Conservation (phyloP, 2,888 invertebrate species). For the Coenonympha glycerion region DNA sequence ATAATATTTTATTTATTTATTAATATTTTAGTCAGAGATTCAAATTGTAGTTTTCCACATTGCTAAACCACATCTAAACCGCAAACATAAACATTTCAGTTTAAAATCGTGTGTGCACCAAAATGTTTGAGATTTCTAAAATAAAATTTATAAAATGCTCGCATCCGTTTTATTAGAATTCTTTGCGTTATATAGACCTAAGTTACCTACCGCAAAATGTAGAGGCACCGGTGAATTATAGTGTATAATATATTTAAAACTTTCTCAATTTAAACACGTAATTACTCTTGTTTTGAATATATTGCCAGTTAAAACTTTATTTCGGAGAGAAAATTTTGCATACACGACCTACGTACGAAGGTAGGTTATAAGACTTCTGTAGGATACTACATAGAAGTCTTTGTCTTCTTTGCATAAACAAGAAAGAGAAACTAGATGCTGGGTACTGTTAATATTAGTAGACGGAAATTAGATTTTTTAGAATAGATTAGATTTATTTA, state of each 20-base stretch:
- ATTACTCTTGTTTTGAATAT: constrained; percentile 28
- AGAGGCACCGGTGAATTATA: constrained; percentile 20
- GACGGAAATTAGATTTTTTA: too few relatives aligned
- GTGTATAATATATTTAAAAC: constrained; percentile 25
- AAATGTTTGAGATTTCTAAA: background rate
- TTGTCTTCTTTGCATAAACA: background rate
- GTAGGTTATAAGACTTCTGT: too few relatives aligned
- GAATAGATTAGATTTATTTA: too few relatives aligned
- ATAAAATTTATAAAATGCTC: background rate
- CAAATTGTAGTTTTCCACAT: too few relatives aligned
- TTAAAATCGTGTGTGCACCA: background rate
- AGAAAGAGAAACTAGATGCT: background rate
- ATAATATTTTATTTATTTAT: too few relatives aligned
- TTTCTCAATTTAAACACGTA: constrained; percentile 27
- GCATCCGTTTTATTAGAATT: constrained; percentile 6
- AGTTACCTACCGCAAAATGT: constrained; percentile 17
- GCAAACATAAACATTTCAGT: background rate
- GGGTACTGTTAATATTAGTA: too few relatives aligned
- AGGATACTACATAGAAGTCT: background rate
- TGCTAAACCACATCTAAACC: background rate
- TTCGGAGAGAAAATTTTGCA: constrained; percentile 20
- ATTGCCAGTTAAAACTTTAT: constrained; percentile 25
- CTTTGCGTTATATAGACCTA: constrained; percentile 8
- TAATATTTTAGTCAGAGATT: too few relatives aligned
- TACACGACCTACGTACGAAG: too few relatives aligned